Percentiles rank a stretch among this genome's conserved stretches.
These are phyloP conservation scores for Picus viridis DNA, from an alignment of 2,797 vertebrate species.

Conservation along the genomic window DNA sequence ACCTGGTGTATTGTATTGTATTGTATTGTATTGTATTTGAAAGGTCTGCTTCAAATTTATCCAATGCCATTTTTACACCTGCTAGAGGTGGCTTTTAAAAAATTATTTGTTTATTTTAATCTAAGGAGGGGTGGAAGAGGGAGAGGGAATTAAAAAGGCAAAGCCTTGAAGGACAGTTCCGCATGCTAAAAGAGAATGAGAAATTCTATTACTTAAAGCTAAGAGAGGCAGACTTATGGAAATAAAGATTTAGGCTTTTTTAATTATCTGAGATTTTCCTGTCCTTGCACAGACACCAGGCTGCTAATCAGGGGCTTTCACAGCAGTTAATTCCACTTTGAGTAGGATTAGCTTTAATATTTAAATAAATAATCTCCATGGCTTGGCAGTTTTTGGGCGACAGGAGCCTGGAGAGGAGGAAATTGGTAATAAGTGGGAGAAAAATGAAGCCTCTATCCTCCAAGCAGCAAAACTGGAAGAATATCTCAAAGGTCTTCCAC, in stretches of 20 bases:
- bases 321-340: slow-evolving; percentile 53
- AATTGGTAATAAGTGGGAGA: not conserved
- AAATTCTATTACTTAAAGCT: slow-evolving; percentile 27
- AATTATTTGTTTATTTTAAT: not conserved
- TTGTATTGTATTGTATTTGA: no score
- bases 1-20: no score
- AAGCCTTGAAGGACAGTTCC: not conserved
- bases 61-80: not conserved
- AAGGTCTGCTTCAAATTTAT: not conserved
- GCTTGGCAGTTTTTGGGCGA: slow-evolving; percentile 13
- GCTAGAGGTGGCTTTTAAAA: not conserved
- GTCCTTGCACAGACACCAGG: slow-evolving; percentile 31
- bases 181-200: not conserved
- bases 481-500: not conserved
- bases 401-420: not conserved
- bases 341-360: slow-evolving; percentile 50
- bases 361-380: slow-evolving; percentile 44
- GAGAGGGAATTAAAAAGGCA: not conserved
- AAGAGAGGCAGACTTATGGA: not conserved
- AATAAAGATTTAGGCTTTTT: slow-evolving; percentile 24
- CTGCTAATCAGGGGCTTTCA: slow-evolving; percentile 56
- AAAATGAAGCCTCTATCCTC: not conserved
- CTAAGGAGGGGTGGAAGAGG: not conserved
- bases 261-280: slow-evolving; percentile 45
- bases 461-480: not conserved